These are phyloP conservation scores for Schizotus pectinicornis DNA, from an alignment of 2,888 invertebrate species.

Conservation along the genomic window DNA sequence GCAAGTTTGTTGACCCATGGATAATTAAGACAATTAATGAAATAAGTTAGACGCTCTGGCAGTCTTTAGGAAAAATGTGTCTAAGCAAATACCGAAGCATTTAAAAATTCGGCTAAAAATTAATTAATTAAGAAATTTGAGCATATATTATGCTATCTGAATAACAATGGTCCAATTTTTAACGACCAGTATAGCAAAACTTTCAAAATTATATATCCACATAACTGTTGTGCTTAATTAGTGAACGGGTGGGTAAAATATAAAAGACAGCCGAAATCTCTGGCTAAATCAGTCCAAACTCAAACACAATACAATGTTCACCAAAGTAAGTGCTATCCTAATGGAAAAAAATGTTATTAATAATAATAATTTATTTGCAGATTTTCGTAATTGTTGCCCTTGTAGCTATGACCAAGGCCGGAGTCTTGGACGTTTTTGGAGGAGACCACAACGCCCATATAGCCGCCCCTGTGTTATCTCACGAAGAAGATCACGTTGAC, in stretches of 20 bases:
- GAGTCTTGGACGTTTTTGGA: not conserved
- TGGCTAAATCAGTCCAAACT: not conserved
- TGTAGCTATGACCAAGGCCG: not conserved
- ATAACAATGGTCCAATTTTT: not conserved
- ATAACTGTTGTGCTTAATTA: not conserved
- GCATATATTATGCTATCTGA: too few relatives aligned
- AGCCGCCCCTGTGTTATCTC: too few relatives aligned
- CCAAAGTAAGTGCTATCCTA: not conserved
- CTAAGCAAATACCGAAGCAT: too few relatives aligned
- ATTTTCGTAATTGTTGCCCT: not conserved
- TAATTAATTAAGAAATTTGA: too few relatives aligned
- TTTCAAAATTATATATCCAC: slow-evolving; percentile 1
- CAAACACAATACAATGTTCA: not conserved
- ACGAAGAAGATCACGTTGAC: too few relatives aligned
- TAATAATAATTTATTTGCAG: not conserved
- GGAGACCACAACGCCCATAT: not conserved
- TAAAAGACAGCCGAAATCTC: not conserved
- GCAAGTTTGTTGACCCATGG: too few relatives aligned
- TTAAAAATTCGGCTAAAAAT: too few relatives aligned
- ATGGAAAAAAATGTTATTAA: too few relatives aligned
- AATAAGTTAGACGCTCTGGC: too few relatives aligned
- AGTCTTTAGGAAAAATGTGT: too few relatives aligned
- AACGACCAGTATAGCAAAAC: not conserved
- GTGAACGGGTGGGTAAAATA: slow-evolving; percentile 3
- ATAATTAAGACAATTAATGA: too few relatives aligned